Percentiles rank a stretch among this genome's conserved stretches.
These are phyloP conservation scores for Pachycephala philippinensis DNA, from an alignment of 2,113 vertebrate genomes.

Conservation along the genomic window DNA sequence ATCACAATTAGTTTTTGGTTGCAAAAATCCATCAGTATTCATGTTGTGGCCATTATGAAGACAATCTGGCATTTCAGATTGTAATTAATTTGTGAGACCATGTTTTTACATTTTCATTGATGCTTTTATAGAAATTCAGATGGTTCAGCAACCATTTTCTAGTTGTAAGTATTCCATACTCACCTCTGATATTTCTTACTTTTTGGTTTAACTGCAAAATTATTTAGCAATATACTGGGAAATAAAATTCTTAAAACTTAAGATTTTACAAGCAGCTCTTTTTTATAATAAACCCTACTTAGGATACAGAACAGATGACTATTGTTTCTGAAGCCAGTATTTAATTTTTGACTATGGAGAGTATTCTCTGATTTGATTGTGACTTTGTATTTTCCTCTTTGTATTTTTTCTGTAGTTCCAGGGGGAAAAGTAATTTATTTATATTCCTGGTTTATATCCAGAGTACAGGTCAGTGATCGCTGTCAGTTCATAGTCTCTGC, in stretches of 20 bases:
- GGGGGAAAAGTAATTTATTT: not conserved
- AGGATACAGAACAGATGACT: not conserved
- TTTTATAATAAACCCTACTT: not conserved
- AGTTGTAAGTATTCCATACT: slow-evolving; percentile 25
- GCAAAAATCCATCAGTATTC: not conserved
- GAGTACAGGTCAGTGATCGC: not conserved
- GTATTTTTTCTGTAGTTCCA: not conserved
- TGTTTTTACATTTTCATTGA: slow-evolving; percentile 34
- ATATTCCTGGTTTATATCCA: not conserved
- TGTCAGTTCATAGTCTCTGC: not conserved
- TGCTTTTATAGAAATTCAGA: slow-evolving; percentile 11
- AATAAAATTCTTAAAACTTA: slow-evolving; percentile 48
- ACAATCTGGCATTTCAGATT: slow-evolving; percentile 4
- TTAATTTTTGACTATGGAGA: not conserved
- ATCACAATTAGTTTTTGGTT: not conserved
- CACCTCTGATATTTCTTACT: slow-evolving; percentile 19
- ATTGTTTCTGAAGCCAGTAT: slow-evolving; percentile 11
- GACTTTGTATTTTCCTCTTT: slow-evolving; percentile 27
- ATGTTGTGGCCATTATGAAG: not conserved
- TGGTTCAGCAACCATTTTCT: slow-evolving; percentile 5
- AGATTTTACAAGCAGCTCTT: slow-evolving; percentile 27
- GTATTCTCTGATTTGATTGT: not conserved
- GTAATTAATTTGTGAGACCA: not conserved
- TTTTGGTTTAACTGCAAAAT: slow-evolving; percentile 25
- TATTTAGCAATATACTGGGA: slow-evolving; percentile 42